phyloP scores from a whole-genome alignment of 2,888 invertebrate genomes.

The Heliconius sara region DNA sequence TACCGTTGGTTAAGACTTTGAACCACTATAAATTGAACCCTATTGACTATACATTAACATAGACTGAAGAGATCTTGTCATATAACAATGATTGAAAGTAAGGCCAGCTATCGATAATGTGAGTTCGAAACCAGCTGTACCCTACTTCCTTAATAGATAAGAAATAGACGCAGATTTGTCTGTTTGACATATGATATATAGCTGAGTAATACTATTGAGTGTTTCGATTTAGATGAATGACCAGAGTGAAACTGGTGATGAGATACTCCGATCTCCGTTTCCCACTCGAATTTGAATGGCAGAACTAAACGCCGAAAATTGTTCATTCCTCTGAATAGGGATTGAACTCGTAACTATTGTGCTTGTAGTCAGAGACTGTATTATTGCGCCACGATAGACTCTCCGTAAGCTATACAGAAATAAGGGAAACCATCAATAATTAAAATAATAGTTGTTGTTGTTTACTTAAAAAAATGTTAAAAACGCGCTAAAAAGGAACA shows the following conservation, averaged over 20 bases:
- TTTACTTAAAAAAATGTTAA: too few relatives aligned
- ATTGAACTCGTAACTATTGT: background rate
- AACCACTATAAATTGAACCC: constrained; percentile 21
- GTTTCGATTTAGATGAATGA: background rate
- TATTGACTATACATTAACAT: constrained; percentile 7
- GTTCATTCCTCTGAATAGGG: background rate
- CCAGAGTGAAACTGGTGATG: too few relatives aligned
- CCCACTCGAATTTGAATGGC: background rate
- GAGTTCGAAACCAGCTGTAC: constrained; percentile 28
- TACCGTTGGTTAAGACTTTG: background rate
- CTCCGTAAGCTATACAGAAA: background rate
- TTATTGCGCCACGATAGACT: background rate
- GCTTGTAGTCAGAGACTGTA: background rate
- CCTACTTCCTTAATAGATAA: constrained; percentile 36
- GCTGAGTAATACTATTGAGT: background rate
- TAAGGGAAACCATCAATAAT: background rate
- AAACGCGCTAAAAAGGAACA: background rate
- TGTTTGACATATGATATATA: background rate
- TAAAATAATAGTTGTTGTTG: too few relatives aligned
- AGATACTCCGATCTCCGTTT: background rate
- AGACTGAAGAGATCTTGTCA: constrained; percentile 28
- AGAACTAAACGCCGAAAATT: background rate
- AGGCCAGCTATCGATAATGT: constrained; percentile 40
- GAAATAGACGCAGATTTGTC: constrained; percentile 20
- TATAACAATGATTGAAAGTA: constrained; percentile 45